These are phyloP conservation scores for Drosophila helvetica DNA, from an alignment of 2,888 invertebrate species.

Conservation along the genomic window DNA sequence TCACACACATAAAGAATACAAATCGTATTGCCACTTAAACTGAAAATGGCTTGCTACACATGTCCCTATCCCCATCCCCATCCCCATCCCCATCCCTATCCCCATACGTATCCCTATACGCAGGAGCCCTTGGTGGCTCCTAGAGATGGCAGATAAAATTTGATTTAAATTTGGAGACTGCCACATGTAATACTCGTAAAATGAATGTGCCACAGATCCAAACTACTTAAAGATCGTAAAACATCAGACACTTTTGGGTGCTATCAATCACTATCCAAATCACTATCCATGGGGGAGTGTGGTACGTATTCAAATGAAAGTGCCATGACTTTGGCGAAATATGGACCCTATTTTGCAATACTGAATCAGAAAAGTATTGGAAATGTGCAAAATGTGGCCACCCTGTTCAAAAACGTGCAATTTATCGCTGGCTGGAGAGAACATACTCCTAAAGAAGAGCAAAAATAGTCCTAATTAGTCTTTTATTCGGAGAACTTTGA, in stretches of 20 bases:
- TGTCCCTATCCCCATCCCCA: constrained; percentile 45
- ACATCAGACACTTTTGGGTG: neutral
- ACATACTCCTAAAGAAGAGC: no score
- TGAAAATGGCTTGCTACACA: constrained; percentile 72
- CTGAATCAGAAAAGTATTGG: neutral
- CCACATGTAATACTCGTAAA: neutral
- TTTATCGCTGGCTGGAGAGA: no score
- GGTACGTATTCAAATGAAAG: neutral
- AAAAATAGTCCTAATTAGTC: no score
- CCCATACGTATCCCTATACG: neutral
- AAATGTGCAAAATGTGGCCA: neutral
- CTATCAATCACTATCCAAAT: neutral
- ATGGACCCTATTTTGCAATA: neutral
- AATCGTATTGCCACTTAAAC: constrained; percentile 77
- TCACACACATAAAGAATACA: constrained; percentile 69
- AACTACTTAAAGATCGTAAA: neutral
- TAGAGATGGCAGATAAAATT: constrained; percentile 4
- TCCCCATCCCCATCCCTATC: neutral
- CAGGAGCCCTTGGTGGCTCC: neutral
- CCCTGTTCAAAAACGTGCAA: neutral
- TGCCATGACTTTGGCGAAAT: neutral
- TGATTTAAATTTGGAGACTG: neutral
- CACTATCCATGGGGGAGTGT: neutral
- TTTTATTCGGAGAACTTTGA: no score
- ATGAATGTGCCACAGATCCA: neutral